Conservation (phyloP, 1,140 invertebrate genomes). For the Drosophila sp. region DNA sequence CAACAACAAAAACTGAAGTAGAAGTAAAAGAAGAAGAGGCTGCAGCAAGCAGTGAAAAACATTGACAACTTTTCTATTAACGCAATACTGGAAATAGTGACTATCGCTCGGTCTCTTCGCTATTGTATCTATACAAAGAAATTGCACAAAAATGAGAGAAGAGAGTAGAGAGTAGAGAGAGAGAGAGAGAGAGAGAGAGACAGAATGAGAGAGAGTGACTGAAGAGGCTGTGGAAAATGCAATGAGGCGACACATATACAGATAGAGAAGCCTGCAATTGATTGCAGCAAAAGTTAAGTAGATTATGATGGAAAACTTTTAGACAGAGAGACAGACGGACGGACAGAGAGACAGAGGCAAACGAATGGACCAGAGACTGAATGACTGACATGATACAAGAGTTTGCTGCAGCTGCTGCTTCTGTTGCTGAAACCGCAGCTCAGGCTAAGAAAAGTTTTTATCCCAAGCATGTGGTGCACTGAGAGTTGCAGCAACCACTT, state of each 20-base stretch:
- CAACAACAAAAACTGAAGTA: constrained; percentile 23
- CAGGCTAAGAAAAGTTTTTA: constrained; percentile 60
- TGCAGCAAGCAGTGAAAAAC: constrained; percentile 49
- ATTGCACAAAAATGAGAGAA: constrained; percentile 54
- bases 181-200: not conserved
- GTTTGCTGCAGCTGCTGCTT: constrained; percentile 38
- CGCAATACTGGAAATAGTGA: constrained; percentile 46
- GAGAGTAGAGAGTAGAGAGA: not conserved
- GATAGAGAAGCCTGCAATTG: constrained; percentile 65
- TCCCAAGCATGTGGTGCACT: constrained; percentile 43
- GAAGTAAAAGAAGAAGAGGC: not conserved
- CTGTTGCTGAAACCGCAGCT: constrained; percentile 28
- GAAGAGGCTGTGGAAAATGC: constrained; percentile 70
- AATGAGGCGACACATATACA: constrained; percentile 65
- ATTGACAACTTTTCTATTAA: constrained; percentile 82
- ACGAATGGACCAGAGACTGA: constrained; percentile 32
- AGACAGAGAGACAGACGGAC: constrained; percentile 25
- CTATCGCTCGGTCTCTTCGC: constrained; percentile 22
- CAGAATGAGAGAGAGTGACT: constrained; percentile 1
- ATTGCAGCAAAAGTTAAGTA: constrained; percentile 83
- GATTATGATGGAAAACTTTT: constrained; percentile 82
- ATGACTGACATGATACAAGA: constrained; percentile 68
- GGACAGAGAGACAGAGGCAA: constrained; percentile 7
- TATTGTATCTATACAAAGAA: constrained; percentile 75
- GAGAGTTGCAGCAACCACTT: constrained; percentile 40